Evolutionary conservation across 1,140 invertebrate species (phyloP).

Genomic region (Drosophila pseudoobscura): DNA sequence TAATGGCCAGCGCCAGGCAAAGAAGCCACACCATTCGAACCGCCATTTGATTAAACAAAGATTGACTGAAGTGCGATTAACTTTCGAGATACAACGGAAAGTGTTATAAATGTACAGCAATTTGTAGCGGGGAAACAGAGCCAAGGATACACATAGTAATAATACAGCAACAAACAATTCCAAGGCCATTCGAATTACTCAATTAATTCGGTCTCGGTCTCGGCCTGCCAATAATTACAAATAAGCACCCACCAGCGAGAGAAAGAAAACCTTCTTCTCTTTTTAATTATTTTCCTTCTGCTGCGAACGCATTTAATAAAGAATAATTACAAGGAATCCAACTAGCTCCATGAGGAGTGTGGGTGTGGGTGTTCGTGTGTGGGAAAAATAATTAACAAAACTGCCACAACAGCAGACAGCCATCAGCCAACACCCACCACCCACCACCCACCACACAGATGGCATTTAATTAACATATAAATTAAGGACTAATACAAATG

Average conservation of each 20-base stretch:
- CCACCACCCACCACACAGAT: conserved; percentile 30
- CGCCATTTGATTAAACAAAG: conserved; percentile 70
- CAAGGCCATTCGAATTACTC: conserved; percentile 58
- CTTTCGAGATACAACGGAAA: conserved; percentile 46
- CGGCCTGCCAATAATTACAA: conserved; percentile 75
- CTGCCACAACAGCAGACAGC: conserved; percentile 53
- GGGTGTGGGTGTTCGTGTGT: neutral
- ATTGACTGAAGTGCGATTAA: conserved; percentile 72
- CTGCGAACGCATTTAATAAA: conserved; percentile 70
- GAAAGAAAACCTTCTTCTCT: conserved; percentile 20
- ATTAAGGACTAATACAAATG: conserved; percentile 74
- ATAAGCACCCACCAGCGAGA: conserved; percentile 56
- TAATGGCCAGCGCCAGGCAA: conserved; percentile 45
- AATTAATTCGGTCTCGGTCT: conserved; percentile 58
- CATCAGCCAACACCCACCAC: neutral
- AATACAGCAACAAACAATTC: conserved; percentile 22
- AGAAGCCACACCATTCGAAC: conserved; percentile 9
- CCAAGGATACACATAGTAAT: conserved; percentile 31
- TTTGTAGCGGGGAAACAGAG: conserved; percentile 45
- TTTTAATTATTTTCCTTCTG: conserved; percentile 68
- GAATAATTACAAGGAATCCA: conserved; percentile 72
- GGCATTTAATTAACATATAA: conserved; percentile 74
- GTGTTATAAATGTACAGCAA: conserved; percentile 71
- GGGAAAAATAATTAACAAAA: conserved; percentile 73
- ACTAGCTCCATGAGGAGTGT: conserved; percentile 15